Base-by-base conservation (phyloP, 2,797 vertebrate genomes). In the Lophius americanus region DNA sequence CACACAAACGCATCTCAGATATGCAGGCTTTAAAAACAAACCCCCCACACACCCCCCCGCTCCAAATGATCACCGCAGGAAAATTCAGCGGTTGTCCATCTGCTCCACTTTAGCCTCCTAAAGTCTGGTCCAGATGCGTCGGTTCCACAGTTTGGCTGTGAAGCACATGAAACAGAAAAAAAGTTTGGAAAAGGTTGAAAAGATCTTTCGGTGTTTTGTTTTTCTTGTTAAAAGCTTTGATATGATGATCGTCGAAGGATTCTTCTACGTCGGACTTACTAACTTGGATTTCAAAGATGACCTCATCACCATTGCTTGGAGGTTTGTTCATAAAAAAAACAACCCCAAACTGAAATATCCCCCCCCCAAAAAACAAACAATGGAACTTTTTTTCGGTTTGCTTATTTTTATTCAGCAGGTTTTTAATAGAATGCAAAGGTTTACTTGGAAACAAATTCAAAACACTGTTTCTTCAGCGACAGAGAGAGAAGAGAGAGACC, bases 381-480 rank as follows among this genome's bases (percentile, higher is more conserved):
- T 44, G 2, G 12, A 44, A 44, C 11, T 11, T 4, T 43, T 11
- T 12, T 44, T 10, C 10, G 12, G 43, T 11, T 44, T 32, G 49
- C 49, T 51, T 9, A 33, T 51, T 51, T 47, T 94, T 91, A 93
- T 94, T 94, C 73, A 87, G 91, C 90, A 89, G 89, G 90, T 92
- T 94, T 89, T 94, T 91, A 93, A 93, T 92, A 93, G 90, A 94
- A 92, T 91, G 89, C 90, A 90, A 92, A 91, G 90, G 82, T 92
- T 87, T 85, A 90, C 62, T 72, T 85, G 88, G 88, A 92, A 93
- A 92, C 79, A 87, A 90, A 90, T 87, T 86, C 82, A 92, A 91
- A 94, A 94, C 88, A 93, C 89, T 88, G 85, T 87, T 89, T 90
- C 81, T 90, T 86, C 86, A 91, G 88, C 89, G 85, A 88, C 87